Conservation (phyloP, 2,797 vertebrate genomes). For the Peromyscus attwateri region DNA sequence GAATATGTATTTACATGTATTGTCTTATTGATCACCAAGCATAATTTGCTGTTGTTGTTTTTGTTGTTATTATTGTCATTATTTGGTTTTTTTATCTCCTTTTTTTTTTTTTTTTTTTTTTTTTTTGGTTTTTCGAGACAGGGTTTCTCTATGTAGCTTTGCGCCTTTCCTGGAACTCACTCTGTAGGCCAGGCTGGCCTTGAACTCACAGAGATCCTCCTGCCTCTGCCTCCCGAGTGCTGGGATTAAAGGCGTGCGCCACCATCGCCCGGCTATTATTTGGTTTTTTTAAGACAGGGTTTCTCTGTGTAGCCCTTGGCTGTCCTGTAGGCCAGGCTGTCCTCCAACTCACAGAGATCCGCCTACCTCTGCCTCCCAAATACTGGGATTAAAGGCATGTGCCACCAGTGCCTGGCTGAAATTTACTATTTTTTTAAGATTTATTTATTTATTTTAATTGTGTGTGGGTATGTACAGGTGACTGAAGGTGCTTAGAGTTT, state of each 20-base stretch:
- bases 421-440: not conserved
- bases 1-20: conserved; percentile 9
- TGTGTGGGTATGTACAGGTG: not conserved
- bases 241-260: too few relatives aligned
- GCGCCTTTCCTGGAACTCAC: too few relatives aligned
- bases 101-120: too few relatives aligned
- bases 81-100: not conserved
- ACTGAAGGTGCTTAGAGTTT: not conserved
- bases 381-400: not conserved
- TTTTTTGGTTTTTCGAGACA: too few relatives aligned
- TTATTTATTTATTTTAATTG: not conserved
- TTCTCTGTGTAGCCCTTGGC: not conserved
- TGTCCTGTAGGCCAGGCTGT: not conserved
- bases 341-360: not conserved
- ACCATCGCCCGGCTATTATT: too few relatives aligned
- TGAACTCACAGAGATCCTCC: too few relatives aligned
- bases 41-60: not conserved
- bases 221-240: too few relatives aligned
- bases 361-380: not conserved
- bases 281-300: not conserved
- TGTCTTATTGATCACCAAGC: not conserved
- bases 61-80: not conserved
- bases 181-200: too few relatives aligned
- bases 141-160: too few relatives aligned
- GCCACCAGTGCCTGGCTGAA: not conserved